Percentiles rank a stretch among this genome's conserved stretches.
These are phyloP conservation scores for Centropus bengalensis DNA, from an alignment of 2,113 vertebrate species.

Conservation along the genomic window DNA sequence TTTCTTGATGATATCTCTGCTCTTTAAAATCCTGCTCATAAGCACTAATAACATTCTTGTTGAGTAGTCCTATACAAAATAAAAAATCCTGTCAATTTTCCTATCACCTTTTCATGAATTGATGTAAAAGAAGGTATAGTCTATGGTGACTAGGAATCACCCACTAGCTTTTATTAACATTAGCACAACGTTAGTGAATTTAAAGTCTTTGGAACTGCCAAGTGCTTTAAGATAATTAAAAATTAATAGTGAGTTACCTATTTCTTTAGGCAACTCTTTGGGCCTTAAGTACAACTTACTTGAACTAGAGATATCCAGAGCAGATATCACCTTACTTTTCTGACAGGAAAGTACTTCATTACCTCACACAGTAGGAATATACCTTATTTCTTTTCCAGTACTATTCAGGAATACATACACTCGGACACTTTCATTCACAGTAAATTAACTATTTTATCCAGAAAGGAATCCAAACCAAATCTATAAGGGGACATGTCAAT, in stretches of 20 bases:
- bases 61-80: neutral
- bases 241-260: neutral
- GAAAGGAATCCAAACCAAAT: neutral
- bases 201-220: neutral
- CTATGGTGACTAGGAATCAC: neutral
- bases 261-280: neutral
- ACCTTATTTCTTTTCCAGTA: neutral
- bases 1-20: neutral
- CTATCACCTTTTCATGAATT: accelerated
- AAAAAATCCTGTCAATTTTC: neutral
- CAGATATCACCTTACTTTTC: neutral
- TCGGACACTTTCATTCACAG: neutral
- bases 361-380: neutral
- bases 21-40: neutral
- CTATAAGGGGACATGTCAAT: neutral
- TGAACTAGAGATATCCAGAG: neutral
- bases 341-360: neutral
- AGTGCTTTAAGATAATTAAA: neutral
- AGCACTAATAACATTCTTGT: neutral
- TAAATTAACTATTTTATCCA: neutral
- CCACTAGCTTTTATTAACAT: neutral
- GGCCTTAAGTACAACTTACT: neutral
- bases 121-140: neutral
- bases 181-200: neutral
- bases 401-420: neutral